Percentiles rank a stretch among this genome's conserved stretches.
Conservation (phyloP, 2,888 invertebrate species). For the Mellilla xanthometata region DNA sequence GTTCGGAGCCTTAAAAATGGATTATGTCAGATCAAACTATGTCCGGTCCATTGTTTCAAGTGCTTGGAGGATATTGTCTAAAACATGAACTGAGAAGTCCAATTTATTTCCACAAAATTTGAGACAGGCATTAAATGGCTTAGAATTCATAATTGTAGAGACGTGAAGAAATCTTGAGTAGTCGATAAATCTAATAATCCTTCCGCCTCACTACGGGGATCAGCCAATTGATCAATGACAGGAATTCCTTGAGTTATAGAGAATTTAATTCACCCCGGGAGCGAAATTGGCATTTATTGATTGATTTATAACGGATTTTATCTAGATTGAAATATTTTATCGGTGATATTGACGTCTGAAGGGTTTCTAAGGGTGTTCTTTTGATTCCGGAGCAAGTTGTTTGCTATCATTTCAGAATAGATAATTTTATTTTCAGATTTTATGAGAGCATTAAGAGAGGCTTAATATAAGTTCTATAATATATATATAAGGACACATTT, state of each 20-base stretch:
- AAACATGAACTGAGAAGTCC: too few relatives aligned
- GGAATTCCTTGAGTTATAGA: constrained; percentile 48
- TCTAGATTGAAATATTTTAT: constrained; percentile 28
- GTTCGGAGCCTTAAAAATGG: too few relatives aligned
- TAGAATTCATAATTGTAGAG: not conserved
- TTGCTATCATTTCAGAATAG: constrained; percentile 1
- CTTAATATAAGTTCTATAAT: too few relatives aligned
- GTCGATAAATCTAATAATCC: constrained; percentile 57
- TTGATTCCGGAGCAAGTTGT: not conserved
- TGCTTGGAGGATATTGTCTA: too few relatives aligned
- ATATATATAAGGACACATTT: too few relatives aligned
- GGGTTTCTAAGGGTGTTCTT: not conserved
- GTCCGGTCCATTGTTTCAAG: too few relatives aligned
- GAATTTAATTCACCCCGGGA: constrained; percentile 39
- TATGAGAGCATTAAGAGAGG: too few relatives aligned
- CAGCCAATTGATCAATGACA: constrained; percentile 59
- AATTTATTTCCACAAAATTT: too few relatives aligned
- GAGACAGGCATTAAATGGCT: too few relatives aligned
- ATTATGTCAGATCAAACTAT: too few relatives aligned
- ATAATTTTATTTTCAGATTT: constrained; percentile 22
- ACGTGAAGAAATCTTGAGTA: constrained; percentile 36
- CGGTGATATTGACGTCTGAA: constrained; percentile 11
- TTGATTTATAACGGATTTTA: constrained; percentile 32
- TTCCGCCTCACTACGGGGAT: constrained; percentile 39
- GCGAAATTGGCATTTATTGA: constrained; percentile 33